Base-by-base conservation (phyloP, 2,113 vertebrate species). In the Lethenteron reissneri region DNA sequence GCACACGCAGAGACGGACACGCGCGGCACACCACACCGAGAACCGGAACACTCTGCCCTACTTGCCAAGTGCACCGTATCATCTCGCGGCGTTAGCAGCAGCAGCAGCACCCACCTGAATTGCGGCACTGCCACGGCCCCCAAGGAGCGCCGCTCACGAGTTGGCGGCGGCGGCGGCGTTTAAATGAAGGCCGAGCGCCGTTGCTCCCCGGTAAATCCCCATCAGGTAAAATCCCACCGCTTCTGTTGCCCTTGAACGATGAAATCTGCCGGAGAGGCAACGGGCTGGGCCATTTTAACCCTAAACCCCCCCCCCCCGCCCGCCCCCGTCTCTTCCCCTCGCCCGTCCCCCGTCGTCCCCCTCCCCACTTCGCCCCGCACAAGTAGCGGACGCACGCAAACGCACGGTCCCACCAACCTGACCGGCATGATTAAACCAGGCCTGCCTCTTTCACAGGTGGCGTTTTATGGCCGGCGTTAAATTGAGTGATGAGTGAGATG, bases 301-400 rank as follows among this genome's bases (percentile, higher is more conserved):
- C 60, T 19, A 14, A 15, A 5, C 60, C 60, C 60, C 17, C 60
- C 60, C 60, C 60, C 60, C 17, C 60, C 8, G 14, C 60, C 60
- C 17, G 13, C 60, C 60, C 60, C 60, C 17, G 3, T 72, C 73
- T 74, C 74, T 75, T 74, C 74, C 58, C 75, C 78, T 74, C 72
- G 17, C 71, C 72, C 58, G n/a, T 56, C 19, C 70, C 73, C 56
- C 72, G 72, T 57, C 70, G 15, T 57, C 19, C 62, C 56, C 70
- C 71, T 76, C 58, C 74, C 78, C 74, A 75, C 60, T 64, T 19
- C 60, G 14, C 60, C 60, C 17, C 5, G 64, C n/a, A 68, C 9
- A 25, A 68, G 25, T n/a, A 68, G n/a, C 25, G 64, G 64, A 68
- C 64, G n/a, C 64, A 25, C n/a, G n/a, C 25, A n/a, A 68, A n/a